Conservation (phyloP, 2,797 vertebrate genomes). For the Myotis pilosus region DNA sequence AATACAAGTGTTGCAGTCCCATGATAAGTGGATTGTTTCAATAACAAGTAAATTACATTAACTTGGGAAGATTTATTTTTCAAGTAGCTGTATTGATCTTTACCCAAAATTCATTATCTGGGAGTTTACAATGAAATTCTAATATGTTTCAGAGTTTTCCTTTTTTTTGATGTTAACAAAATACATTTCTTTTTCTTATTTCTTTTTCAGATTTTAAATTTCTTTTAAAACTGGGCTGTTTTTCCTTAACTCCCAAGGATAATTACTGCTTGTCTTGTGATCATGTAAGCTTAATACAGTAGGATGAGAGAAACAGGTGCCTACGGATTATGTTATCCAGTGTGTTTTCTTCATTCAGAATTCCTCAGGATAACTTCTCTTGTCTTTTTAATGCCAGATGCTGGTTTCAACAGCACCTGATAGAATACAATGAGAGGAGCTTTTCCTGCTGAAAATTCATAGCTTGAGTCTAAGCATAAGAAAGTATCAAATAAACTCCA, state of each 20-base stretch:
- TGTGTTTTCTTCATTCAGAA: background rate
- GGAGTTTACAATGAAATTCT: constrained; percentile 28
- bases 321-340: background rate
- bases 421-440: background rate
- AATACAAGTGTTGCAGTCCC: background rate
- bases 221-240: background rate
- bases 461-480: background rate
- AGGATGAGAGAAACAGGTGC: background rate
- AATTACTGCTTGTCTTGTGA: background rate
- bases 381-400: background rate
- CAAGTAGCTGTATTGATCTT: constrained; percentile 30
- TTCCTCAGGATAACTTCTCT: background rate
- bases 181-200: background rate
- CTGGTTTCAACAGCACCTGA: background rate
- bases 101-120: constrained; percentile 34
- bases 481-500: background rate
- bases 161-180: background rate
- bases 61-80: constrained; percentile 18
- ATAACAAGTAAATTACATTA: constrained; percentile 36
- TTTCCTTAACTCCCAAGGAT: background rate
- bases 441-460: background rate
- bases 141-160: background rate
- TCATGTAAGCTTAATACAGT: background rate
- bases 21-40: background rate
- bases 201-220: background rate